Evolutionary conservation across 2,113 vertebrate species (phyloP).

Genomic region (Corydoras maculifer): DNA sequence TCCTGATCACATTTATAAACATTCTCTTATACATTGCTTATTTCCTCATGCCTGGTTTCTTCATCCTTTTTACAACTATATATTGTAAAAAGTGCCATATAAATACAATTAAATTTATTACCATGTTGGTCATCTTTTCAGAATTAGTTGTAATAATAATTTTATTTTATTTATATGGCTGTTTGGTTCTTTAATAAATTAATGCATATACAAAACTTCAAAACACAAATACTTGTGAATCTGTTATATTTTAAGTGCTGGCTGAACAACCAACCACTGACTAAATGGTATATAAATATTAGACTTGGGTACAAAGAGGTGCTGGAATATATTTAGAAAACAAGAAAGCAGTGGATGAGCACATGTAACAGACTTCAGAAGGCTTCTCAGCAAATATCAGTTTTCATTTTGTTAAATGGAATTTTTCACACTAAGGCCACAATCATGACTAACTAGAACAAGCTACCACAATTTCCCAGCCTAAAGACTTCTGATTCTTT

Average conservation of each 20-base stretch:
- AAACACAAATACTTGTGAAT: too few relatives aligned
- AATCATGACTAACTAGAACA: constrained; percentile 18
- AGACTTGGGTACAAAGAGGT: background rate
- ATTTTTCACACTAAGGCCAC: constrained; percentile 33
- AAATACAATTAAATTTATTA: too few relatives aligned
- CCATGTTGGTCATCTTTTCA: too few relatives aligned
- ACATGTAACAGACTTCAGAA: constrained; percentile 9
- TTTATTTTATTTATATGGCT: too few relatives aligned
- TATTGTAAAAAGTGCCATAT: too few relatives aligned
- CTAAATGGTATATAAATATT: background rate
- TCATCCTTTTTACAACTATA: too few relatives aligned
- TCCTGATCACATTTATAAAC: too few relatives aligned
- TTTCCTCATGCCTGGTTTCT: too few relatives aligned
- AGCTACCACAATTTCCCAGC: background rate
- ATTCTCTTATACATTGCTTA: too few relatives aligned
- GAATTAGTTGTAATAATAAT: too few relatives aligned
- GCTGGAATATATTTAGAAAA: background rate
- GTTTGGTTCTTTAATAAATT: too few relatives aligned
- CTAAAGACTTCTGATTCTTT: background rate
- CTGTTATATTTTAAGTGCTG: background rate
- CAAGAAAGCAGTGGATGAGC: background rate
- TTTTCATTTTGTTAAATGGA: constrained; percentile 20
- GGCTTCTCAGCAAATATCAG: constrained; percentile 34
- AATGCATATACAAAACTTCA: too few relatives aligned
- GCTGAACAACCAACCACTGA: background rate